Conservation (phyloP, 2,888 invertebrate genomes). For the Baronia brevicornis region DNA sequence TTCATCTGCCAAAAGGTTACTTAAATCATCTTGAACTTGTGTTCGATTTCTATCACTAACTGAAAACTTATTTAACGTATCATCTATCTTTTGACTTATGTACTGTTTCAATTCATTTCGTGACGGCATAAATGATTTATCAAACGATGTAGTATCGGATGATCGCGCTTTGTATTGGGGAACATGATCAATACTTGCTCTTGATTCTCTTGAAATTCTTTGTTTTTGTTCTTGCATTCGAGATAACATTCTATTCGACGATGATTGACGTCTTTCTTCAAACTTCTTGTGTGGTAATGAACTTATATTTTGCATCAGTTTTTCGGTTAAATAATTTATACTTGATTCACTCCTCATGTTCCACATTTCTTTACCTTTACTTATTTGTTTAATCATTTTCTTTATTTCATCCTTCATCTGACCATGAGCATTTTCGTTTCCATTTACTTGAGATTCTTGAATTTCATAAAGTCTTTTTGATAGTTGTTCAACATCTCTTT, state of each 20-base stretch:
- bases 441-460: neutral
- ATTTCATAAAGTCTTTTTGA: too few relatives aligned
- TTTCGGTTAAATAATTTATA: too few relatives aligned
- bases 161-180: too few relatives aligned
- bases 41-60: neutral
- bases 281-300: too few relatives aligned
- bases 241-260: too few relatives aligned
- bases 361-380: neutral
- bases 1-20: conserved; percentile 7
- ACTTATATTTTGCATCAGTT: neutral
- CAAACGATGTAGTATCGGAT: neutral
- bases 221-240: too few relatives aligned
- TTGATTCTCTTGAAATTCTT: too few relatives aligned
- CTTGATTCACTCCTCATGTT: too few relatives aligned
- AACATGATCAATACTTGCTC: too few relatives aligned
- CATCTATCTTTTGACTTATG: conserved; percentile 4
- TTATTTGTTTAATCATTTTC: conserved; percentile 8
- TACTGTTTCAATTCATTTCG: conserved; percentile 2
- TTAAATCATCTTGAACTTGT: conserved; percentile 6
- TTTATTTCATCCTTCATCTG: conserved; percentile 8
- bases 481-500: too few relatives aligned
- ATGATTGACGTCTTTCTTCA: too few relatives aligned
- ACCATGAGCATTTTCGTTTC: neutral
- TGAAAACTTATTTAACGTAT: conserved; percentile 1
- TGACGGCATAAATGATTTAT: conserved; percentile 1